These are phyloP conservation scores for Psix sp. DNA, from an alignment of 1,140 invertebrate genomes.

Conservation along the genomic window DNA sequence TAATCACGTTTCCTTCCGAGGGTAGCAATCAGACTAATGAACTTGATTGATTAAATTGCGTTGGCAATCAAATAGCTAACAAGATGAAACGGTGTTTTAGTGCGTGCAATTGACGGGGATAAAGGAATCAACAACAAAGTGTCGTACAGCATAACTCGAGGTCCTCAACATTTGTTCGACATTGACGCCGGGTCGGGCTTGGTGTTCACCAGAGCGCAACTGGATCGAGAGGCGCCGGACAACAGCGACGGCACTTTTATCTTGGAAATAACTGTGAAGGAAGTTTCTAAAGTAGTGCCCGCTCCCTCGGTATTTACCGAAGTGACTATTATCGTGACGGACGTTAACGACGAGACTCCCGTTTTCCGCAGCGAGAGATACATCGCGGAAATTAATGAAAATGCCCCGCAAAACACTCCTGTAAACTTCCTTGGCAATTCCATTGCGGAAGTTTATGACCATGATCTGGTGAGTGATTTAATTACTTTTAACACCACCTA, in stretches of 20 bases:
- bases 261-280: slow-evolving; percentile 86
- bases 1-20: background rate
- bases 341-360: slow-evolving; percentile 96
- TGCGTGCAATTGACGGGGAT: slow-evolving; percentile 94
- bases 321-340: slow-evolving; percentile 94
- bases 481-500: slow-evolving; percentile 2
- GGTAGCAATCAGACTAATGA: slow-evolving; percentile 12
- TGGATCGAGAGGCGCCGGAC: slow-evolving; percentile 90
- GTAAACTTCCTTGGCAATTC: slow-evolving; percentile 89
- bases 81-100: slow-evolving; percentile 70
- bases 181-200: slow-evolving; percentile 89
- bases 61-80: slow-evolving; percentile 23
- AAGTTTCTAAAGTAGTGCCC: slow-evolving; percentile 79
- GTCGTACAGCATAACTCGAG: slow-evolving; percentile 87
- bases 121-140: slow-evolving; percentile 93
- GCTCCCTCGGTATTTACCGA: slow-evolving; percentile 89
- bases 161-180: slow-evolving; percentile 82
- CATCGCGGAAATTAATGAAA: slow-evolving; percentile 93
- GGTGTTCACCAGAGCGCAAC: slow-evolving; percentile 84
- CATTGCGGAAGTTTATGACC: slow-evolving; percentile 92
- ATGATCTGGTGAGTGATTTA: slow-evolving; percentile 85
- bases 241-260: slow-evolving; percentile 91
- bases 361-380: slow-evolving; percentile 87
- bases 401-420: slow-evolving; percentile 92
- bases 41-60: slow-evolving; percentile 9